phyloP scores from a whole-genome alignment of 2,888 invertebrate species.

The Therioaphis trifolii region DNA sequence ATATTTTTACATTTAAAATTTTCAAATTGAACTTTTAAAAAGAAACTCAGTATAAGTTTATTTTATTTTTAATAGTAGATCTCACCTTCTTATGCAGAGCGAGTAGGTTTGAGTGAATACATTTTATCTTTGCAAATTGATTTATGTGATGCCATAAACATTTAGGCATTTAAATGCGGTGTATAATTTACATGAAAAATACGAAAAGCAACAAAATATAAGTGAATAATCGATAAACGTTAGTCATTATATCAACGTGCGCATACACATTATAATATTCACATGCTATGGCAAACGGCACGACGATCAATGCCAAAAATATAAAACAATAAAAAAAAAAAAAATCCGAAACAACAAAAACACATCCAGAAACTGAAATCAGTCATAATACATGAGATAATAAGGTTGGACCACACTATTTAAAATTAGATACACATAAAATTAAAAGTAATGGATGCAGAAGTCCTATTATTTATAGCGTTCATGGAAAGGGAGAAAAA shows the following conservation, averaged over 20 bases:
- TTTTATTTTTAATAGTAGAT: background rate
- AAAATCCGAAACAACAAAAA: background rate
- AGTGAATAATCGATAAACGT: slow-evolving; percentile 21
- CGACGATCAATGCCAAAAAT: background rate
- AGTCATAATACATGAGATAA: background rate
- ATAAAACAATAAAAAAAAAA: background rate
- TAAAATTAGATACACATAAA: background rate
- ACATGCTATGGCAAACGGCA: no score
- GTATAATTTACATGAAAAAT: slow-evolving; percentile 22
- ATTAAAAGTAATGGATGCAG: background rate
- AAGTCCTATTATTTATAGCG: no score
- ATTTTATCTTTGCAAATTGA: background rate
- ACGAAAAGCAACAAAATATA: slow-evolving; percentile 15
- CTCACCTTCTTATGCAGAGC: background rate
- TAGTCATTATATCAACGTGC: background rate
- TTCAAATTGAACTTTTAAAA: background rate
- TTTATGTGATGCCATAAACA: slow-evolving; percentile 35
- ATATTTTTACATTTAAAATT: no score
- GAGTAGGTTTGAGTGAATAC: background rate
- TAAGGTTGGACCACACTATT: background rate
- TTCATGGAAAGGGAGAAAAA: no score
- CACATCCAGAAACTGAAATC: background rate
- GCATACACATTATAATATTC: background rate
- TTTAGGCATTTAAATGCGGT: background rate
- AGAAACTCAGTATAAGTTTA: background rate